These are phyloP conservation scores for Tethea ocularis DNA, from an alignment of 2,888 invertebrate species.

Conservation along the genomic window DNA sequence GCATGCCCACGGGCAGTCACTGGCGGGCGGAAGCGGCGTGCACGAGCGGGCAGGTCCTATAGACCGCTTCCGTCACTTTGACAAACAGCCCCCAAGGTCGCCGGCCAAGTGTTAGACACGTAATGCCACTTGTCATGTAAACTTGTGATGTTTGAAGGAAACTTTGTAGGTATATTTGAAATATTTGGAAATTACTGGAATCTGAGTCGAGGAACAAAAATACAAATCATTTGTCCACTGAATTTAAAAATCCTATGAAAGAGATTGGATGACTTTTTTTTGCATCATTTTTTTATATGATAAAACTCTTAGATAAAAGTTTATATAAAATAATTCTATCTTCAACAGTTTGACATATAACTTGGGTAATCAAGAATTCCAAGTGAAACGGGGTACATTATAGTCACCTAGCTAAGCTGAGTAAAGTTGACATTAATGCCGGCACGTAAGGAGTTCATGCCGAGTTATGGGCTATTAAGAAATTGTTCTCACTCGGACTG, in stretches of 20 bases:
- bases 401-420: neutral
- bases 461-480: constrained; percentile 79
- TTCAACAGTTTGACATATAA: neutral
- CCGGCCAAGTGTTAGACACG: neutral
- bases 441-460: constrained; percentile 64
- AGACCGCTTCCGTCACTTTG: constrained; percentile 66
- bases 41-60: constrained; percentile 47
- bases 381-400: neutral
- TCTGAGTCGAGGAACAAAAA: too few relatives aligned
- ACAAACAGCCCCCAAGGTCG: constrained; percentile 55
- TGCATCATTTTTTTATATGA: too few relatives aligned
- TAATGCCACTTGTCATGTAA: neutral
- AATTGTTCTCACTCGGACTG: constrained; percentile 73
- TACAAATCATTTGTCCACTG: too few relatives aligned
- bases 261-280: too few relatives aligned
- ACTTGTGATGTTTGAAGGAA: neutral
- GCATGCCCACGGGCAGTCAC: constrained; percentile 46
- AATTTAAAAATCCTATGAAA: too few relatives aligned
- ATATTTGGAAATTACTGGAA: too few relatives aligned
- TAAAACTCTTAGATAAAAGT: too few relatives aligned
- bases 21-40: constrained; percentile 55
- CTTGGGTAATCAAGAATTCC: neutral
- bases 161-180: neutral
- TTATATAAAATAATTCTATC: too few relatives aligned
- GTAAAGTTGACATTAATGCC: constrained; percentile 67